Evolutionary conservation across 2,797 vertebrate species (phyloP), one percentile per base, ranked within the genome.

Genomic region (Thripadectes ignobilis): DNA sequence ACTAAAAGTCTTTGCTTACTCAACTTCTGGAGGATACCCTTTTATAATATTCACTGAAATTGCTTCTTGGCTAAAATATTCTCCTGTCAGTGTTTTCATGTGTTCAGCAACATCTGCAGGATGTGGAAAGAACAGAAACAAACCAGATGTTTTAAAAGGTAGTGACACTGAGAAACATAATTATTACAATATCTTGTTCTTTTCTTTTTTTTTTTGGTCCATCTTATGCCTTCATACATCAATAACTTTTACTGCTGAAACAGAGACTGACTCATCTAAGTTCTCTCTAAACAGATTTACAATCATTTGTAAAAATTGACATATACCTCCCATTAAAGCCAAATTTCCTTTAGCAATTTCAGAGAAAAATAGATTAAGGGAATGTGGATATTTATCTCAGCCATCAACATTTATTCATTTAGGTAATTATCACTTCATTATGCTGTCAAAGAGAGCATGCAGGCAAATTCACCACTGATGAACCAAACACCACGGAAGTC

Each of bases 371-470:
- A 97, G 98, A 98, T 98, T 98, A 98, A 95, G 94, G 73, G 96
- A 96, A 97, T 74, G 94, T 55, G 95, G 95, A 94, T 98, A 98
- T 98, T 98, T 97, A 97, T 98, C 97, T 97, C 97, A 96, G 96
- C 96, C 96, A 98, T 98, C 98, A 98, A 95, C 97, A 87, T 98
- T 98, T 98, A 98, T 98, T 98, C 97, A 98, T 98, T 98, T 97
- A 96, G 96, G 94, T 97, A 97, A 98, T 98, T 98, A 98, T 96
- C 97, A 98, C 97, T 98, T 98, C 97, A 98, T 98, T 98, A 98
- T 26, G 71, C 95, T 95, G 97, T 97, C 97, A 97, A 91, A 97
- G 87, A 76, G 82, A 94, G 84, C 91, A 68, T 1, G 14, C 14
- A 49, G 93, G 92, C 76, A 96, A 97, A 92, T 97, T 92, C 96